Evolutionary conservation across 2,113 vertebrate species (phyloP), one percentile per base, ranked within the genome.

Genomic region (Cercopithecus mona): DNA sequence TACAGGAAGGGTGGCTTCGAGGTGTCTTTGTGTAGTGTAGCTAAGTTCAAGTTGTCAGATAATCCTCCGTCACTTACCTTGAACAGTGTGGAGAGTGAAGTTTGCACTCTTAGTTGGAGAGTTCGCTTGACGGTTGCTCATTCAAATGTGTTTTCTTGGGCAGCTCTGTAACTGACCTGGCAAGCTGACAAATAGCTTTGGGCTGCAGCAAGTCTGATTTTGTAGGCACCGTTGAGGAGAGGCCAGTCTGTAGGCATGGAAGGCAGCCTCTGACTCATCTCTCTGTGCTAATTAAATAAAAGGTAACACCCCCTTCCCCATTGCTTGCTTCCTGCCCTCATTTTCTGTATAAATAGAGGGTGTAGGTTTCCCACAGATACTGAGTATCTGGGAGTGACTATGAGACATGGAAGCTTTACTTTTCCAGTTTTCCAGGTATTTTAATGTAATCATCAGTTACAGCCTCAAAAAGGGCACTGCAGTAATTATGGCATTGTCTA

Each of bases 141-240:
- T 76, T 96, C 75, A 13, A 20, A 11, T 55, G 68, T 88, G 45
- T 89, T 95, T 96, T 79, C 68, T 82, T 86, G 66, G 82, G 52
- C 76, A 45, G 87, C 57, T 40, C 81, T 75, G 23, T 45, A 61
- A 82, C 82, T 88, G 76, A 55, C 48, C 59, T 70, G 30, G 45
- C 2, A 0, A 52, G 85, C 50, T 85, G 93, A 93, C 93, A 95
- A 35, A 83, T 50, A 70, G 72, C 17, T 91, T 45, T 76, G 70
- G 85, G 72, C 50, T 94, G 64, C 8, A 30, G 83, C 48, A 57
- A 30, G 40, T 3, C 8, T 78, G 76, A 32, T 22, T 61, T 73
- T 38, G 52, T 45, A 8, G 3, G 30, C n/a, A 81, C 45, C 18
- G 5, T 11, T 38, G n/a, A n/a, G 9, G 10, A 59, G 86, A 45